These are phyloP conservation scores for Caenorhabditis sp. DNA, from an alignment of 2,888 invertebrate species.

Conservation along the genomic window DNA sequence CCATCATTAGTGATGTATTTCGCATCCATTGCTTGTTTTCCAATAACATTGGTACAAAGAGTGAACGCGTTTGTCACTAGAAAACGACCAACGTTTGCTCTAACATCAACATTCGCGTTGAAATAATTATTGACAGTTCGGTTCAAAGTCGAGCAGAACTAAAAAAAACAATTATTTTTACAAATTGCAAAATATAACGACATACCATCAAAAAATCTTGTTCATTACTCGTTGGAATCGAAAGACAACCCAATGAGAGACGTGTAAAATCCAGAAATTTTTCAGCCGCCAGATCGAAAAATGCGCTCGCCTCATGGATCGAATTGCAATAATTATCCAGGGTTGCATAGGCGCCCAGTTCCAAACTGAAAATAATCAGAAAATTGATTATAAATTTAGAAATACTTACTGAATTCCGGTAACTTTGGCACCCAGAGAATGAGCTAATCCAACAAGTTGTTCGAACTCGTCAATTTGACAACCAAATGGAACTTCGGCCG, in stretches of 20 bases:
- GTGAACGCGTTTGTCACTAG: conserved; percentile 95
- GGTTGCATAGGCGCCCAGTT: conserved; percentile 14
- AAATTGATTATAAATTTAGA: too few relatives aligned
- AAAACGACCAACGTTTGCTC: conserved; percentile 94
- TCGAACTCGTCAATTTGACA: conserved; percentile 62
- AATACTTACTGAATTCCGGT: conserved; percentile 71
- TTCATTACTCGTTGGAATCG: conserved; percentile 10
- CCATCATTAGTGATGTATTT: conserved; percentile 59
- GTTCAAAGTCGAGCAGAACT: conserved; percentile 84
- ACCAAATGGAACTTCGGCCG: conserved; percentile 56
- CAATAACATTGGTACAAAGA: conserved; percentile 86
- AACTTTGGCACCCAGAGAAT: conserved; percentile 49
- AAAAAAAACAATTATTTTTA: conserved; percentile 26
- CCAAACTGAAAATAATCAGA: conserved; percentile 23
- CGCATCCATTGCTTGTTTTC: conserved; percentile 77
- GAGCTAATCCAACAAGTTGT: conserved; percentile 56
- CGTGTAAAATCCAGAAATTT: conserved; percentile 17
- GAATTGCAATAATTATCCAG: conserved; percentile 18
- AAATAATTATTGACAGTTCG: conserved; percentile 82
- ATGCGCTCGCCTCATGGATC: conserved; percentile 26
- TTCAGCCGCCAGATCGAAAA: conserved; percentile 14
- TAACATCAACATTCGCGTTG: conserved; percentile 79
- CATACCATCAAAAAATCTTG: conserved; percentile 2
- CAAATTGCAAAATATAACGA: too few relatives aligned
- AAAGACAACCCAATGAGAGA: conserved; percentile 23